Evolutionary conservation across 2,888 invertebrate genomes (phyloP), one percentile per base, ranked within the genome.

Genomic region (Melieria omissa): DNA sequence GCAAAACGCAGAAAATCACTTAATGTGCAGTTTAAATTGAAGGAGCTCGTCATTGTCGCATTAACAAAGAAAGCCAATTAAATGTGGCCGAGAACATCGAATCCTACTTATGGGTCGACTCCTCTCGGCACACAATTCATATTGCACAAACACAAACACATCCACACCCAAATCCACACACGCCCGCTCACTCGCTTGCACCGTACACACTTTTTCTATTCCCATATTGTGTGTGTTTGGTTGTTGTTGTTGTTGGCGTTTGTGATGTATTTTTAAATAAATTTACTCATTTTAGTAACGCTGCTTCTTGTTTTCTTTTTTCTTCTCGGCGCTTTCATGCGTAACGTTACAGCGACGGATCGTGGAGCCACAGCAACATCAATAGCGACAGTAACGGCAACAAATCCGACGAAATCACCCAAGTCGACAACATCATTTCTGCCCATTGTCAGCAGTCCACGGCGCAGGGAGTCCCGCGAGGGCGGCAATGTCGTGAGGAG

Each of bases 311-410:
- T 52, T 4, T 52, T 52, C 12, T 52, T 4, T 52, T 52, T 29
- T 52, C 12, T 52, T 52, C 9, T 52, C 9, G 14, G 14, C 12
- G 14, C 5, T 52, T 52, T 52, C 52, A 52, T 52, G 29, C 29
- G 29, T 29, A 3, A 29, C 29, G 29, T 29, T 29, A 29, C 46
- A 74, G 62, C 63, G 62, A 68, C 63, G 65, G 60, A 29, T 69
- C 66, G 44, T 64, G 61, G 46, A 71, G 47, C 72, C 58, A 70
- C 54, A 71, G 69, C 66, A 70, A 74, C 70, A 73, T 14, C 54
- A 69, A 63, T 54, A 60, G 10, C 73, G 61, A 69, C 70, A 69
- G 55, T 66, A 68, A 72, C 60, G 69, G 71, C 71, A 65, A 44
- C 67, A 65, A 65, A 57, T 29, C 54, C 68, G 29, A 61, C 65